These are phyloP conservation scores for Benthosema pterotum DNA, from an alignment of 2,797 vertebrate species.

Conservation along the genomic window DNA sequence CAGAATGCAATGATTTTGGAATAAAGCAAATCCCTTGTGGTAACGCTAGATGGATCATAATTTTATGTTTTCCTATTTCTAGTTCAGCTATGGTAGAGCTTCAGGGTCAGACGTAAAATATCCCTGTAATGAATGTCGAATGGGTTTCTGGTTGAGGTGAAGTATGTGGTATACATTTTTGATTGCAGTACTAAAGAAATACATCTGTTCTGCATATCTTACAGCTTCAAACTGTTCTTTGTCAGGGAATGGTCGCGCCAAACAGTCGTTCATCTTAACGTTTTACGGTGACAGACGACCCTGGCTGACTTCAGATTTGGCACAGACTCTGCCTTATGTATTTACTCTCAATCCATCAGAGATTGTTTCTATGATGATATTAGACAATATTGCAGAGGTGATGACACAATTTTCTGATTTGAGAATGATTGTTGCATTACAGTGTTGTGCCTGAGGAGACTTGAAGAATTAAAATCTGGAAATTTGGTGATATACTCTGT, in stretches of 20 bases:
- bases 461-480: slow-evolving; percentile 48
- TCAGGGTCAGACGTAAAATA: slow-evolving; percentile 1
- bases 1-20: background rate
- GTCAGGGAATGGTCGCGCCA: slow-evolving; percentile 4
- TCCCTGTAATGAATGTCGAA: slow-evolving; percentile 10
- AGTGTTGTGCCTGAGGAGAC: slow-evolving; percentile 38
- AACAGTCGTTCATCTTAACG: background rate
- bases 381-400: slow-evolving; percentile 24
- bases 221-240: slow-evolving; percentile 4
- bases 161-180: background rate
- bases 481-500: slow-evolving; percentile 19
- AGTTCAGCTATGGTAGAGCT: background rate
- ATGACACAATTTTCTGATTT: slow-evolving; percentile 25
- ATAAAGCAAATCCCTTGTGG: background rate
- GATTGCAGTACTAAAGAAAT: background rate
- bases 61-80: background rate
- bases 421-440: slow-evolving; percentile 28
- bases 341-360: slow-evolving; percentile 31
- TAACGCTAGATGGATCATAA: background rate
- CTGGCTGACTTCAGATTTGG: background rate
- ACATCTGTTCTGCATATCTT: slow-evolving; percentile 7
- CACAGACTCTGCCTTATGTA: slow-evolving; percentile 18
- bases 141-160: slow-evolving; percentile 2
- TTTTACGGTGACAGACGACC: slow-evolving; percentile 2
- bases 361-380: slow-evolving; percentile 18